A percentile compares a stretch with the other conserved stretches of the same genome.
These are phyloP conservation scores for Halcyon malimbica DNA, from an alignment of 2,113 vertebrate genomes.

Conservation along the genomic window DNA sequence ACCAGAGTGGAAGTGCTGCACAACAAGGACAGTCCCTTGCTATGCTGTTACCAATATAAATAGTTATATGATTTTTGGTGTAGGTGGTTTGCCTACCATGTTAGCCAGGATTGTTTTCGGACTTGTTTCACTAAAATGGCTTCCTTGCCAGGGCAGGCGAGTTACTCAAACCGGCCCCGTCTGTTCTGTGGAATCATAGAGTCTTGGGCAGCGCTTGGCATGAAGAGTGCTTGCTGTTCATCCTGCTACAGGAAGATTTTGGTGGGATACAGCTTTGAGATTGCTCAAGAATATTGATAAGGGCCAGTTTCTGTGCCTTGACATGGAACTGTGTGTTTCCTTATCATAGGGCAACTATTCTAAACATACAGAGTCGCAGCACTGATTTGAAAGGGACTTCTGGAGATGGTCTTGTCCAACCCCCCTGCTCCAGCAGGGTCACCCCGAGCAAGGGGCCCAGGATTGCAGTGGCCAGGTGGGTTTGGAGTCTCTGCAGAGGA, in stretches of 20 bases:
- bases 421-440: no score
- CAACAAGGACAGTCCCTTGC: conserved; percentile 47
- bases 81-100: conserved; percentile 40
- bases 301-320: neutral
- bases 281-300: neutral
- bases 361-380: neutral
- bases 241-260: neutral
- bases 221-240: neutral
- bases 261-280: neutral
- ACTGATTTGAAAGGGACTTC: no score
- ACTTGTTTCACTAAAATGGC: conserved; percentile 30
- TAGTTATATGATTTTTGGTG: conserved; percentile 42
- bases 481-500: no score
- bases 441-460: no score
- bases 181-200: neutral
- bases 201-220: neutral
- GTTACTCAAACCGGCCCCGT: neutral
- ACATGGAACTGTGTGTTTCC: neutral
- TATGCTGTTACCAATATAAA: conserved; percentile 33
- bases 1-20: conserved; percentile 43
- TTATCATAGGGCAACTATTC: neutral
- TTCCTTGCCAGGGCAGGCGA: neutral
- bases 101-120: conserved; percentile 27
- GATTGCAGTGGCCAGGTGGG: no score
- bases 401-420: no score